phyloP scores from a whole-genome alignment of 2,113 vertebrate genomes.

The Lasiurus borealis region DNA sequence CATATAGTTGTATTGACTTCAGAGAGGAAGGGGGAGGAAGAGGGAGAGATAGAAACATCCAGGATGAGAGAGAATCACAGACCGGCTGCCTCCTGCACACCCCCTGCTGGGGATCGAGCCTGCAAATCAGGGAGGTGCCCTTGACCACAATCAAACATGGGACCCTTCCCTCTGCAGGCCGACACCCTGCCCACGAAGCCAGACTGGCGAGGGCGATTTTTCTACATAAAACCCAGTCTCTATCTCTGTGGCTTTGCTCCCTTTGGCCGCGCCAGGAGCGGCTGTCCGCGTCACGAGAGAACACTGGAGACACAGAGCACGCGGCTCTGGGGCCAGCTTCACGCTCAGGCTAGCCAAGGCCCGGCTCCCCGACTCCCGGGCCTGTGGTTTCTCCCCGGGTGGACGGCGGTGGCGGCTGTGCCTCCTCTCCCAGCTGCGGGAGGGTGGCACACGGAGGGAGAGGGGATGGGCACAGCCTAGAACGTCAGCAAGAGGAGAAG shows the following conservation, averaged over 20 bases:
- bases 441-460: accelerated
- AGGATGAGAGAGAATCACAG: too few relatives aligned
- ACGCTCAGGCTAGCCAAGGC: too few relatives aligned
- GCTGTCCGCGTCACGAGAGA: neutral
- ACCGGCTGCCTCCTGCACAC: too few relatives aligned
- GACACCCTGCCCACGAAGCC: too few relatives aligned
- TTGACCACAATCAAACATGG: too few relatives aligned
- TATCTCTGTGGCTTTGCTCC: neutral
- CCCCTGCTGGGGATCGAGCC: too few relatives aligned
- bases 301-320: accelerated
- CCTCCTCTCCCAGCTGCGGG: neutral
- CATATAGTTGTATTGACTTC: too few relatives aligned
- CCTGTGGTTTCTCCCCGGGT: accelerated
- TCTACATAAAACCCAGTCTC: neutral
- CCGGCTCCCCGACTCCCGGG: neutral
- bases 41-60: too few relatives aligned
- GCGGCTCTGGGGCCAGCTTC: accelerated
- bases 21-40: too few relatives aligned
- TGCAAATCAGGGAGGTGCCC: too few relatives aligned
- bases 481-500: accelerated
- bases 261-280: accelerated
- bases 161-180: too few relatives aligned
- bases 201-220: neutral
- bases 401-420: accelerated
- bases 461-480: too few relatives aligned